These are phyloP conservation scores for Leucophenga montana DNA, from an alignment of 2,888 invertebrate genomes.

Conservation along the genomic window DNA sequence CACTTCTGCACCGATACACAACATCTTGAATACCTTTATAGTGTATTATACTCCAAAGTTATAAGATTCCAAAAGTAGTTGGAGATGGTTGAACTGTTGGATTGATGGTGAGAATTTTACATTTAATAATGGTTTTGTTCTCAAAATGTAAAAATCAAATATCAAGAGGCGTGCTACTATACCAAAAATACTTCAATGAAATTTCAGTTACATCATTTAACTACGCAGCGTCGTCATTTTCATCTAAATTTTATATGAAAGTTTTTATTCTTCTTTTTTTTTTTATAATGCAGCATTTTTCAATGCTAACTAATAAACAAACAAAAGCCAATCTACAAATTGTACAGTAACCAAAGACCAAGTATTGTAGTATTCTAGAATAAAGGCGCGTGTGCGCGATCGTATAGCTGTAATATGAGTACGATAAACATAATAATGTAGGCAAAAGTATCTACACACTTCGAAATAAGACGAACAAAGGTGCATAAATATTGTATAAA, in stretches of 20 bases:
- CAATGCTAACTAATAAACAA: slow-evolving; percentile 24
- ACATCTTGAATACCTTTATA: too few relatives aligned
- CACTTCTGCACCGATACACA: too few relatives aligned
- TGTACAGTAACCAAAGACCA: slow-evolving; percentile 12
- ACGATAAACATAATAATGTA: not conserved
- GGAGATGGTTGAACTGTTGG: too few relatives aligned
- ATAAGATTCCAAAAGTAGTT: too few relatives aligned
- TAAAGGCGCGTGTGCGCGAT: not conserved
- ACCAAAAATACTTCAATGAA: too few relatives aligned
- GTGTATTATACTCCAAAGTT: too few relatives aligned
- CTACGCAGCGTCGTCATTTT: not conserved
- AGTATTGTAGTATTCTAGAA: not conserved
- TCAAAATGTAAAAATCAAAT: too few relatives aligned
- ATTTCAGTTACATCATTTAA: not conserved
- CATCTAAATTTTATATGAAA: not conserved
- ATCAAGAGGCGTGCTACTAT: too few relatives aligned
- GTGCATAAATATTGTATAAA: not conserved
- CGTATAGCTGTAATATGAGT: slow-evolving; percentile 27
- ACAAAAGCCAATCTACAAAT: slow-evolving; percentile 17
- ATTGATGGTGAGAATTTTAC: too few relatives aligned
- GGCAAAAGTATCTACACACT: not conserved
- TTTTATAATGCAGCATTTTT: not conserved
- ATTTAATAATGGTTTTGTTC: too few relatives aligned
- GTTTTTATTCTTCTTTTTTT: not conserved
- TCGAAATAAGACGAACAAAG: not conserved